These are phyloP conservation scores for Drosophila bifasciata DNA, from an alignment of 1,140 invertebrate species.

Conservation along the genomic window DNA sequence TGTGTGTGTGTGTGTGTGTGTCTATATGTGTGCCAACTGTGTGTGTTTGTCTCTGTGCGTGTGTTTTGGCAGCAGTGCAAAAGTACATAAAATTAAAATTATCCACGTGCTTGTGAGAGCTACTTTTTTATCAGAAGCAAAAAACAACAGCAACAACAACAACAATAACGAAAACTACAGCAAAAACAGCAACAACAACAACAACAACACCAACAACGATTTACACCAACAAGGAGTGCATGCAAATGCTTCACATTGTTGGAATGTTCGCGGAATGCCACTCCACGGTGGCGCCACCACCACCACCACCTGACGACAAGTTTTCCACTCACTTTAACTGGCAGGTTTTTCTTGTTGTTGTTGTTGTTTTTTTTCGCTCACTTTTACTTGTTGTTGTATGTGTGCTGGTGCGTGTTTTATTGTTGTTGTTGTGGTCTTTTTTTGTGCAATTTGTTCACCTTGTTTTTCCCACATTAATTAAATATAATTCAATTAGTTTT, in stretches of 20 bases:
- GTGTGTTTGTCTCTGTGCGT: not conserved
- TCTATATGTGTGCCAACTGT: too few relatives aligned
- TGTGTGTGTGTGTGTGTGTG: slow-evolving; percentile 52
- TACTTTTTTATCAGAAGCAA: slow-evolving; percentile 40
- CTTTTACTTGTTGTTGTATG: not conserved
- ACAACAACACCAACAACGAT: not conserved
- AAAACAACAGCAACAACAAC: not conserved
- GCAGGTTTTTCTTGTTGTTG: not conserved
- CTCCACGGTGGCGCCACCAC: too few relatives aligned
- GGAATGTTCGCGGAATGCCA: too few relatives aligned
- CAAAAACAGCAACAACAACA: too few relatives aligned
- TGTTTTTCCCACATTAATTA: slow-evolving; percentile 59
- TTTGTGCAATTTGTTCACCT: not conserved
- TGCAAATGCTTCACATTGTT: too few relatives aligned
- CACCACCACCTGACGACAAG: not conserved
- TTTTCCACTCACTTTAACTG: slow-evolving; percentile 19
- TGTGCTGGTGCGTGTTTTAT: slow-evolving; percentile 20
- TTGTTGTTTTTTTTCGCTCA: not conserved
- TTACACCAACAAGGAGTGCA: not conserved
- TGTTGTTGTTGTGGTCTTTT: too few relatives aligned
- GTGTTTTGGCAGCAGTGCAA: slow-evolving; percentile 22
- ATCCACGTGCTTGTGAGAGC: slow-evolving; percentile 65
- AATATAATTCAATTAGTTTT: slow-evolving; percentile 56
- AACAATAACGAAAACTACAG: too few relatives aligned
- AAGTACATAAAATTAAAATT: slow-evolving; percentile 78